These are phyloP conservation scores for Hetaerina titia DNA, from an alignment of 2,888 invertebrate species.

Conservation along the genomic window DNA sequence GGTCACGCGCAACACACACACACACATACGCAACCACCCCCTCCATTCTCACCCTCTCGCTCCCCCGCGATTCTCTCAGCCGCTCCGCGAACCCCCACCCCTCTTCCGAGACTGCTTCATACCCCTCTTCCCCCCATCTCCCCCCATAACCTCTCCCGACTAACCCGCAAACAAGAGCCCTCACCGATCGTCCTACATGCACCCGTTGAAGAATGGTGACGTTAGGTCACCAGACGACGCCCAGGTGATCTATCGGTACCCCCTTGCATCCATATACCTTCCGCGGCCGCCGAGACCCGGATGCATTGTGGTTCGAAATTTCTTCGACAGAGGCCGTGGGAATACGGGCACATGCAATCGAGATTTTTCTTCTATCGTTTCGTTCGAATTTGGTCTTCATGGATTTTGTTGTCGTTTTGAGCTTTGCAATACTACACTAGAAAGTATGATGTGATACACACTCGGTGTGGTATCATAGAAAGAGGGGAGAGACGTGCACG, in stretches of 20 bases:
- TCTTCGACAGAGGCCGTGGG: conserved; percentile 53
- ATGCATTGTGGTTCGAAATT: conserved; percentile 45
- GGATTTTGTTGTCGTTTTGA: neutral
- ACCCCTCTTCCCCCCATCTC: no score
- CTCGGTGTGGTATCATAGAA: no score
- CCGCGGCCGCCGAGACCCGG: conserved; percentile 14
- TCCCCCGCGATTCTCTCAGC: neutral
- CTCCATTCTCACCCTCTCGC: neutral
- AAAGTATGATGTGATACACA: no score
- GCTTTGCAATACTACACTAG: neutral
- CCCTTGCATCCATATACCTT: conserved; percentile 13
- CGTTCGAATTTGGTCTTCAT: conserved; percentile 1
- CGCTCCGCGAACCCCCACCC: neutral
- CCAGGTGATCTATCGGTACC: conserved; percentile 59
- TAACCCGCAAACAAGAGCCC: conserved; percentile 25
- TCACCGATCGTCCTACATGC: conserved; percentile 61
- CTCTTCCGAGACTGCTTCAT: neutral
- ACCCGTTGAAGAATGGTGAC: conserved; percentile 58
- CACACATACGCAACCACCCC: neutral
- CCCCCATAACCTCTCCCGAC: neutral
- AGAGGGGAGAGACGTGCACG: neutral
- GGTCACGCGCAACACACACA: neutral
- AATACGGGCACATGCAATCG: conserved; percentile 18
- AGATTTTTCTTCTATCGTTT: neutral
- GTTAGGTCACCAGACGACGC: conserved; percentile 50